Evolutionary conservation across 1,140 invertebrate genomes (phyloP), one percentile per base, ranked within the genome.

Genomic region (Acromyrmex charruanus): DNA sequence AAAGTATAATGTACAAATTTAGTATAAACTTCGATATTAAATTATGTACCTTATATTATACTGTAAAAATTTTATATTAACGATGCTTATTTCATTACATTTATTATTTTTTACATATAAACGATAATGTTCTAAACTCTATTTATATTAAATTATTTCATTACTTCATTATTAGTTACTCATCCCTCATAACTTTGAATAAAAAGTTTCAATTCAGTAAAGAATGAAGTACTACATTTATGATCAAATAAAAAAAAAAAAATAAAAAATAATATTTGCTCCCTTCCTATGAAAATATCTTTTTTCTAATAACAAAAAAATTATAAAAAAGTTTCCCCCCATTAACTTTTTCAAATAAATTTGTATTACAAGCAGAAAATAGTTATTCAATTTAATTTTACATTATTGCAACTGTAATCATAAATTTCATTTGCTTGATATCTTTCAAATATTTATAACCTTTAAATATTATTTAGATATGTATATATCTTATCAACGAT

Each of bases 401-500:
- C 12, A 18, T 28, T 14, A 51, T 65, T n/a, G 18, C 4, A 65
- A 65, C 14, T n/a, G 65, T 39, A 39, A 61, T 28, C 25, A 66
- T 1, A 66, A 39, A 66, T 39, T 66, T 66, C 31, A 69, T 49
- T 69, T 39, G 12, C 4, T 44, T 25, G 16, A 72, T 72, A 28
- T 39, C 18, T 1, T n/a, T 18, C 18, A 55, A 7, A 55, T 31
- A n/a, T 28, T 16, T 39, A 10, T 44, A 12, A 2, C 0, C 39
- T 44, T 44, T 39, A 63, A 65, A 65, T 44, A 28, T 79, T 65
- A n/a, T 49, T 63, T 63, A 58, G 14, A 35, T 39, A 10, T 14
- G 3, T 74, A 61, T 74, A 61, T 44, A 61, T 61, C 9, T 44
- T 44, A 44, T 61, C 21, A 81, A 81, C 0, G 4, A 39, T 84